Evolutionary conservation across 2,113 vertebrate species (phyloP), one percentile per base, ranked within the genome.

Genomic region (Maccullochella peelii): DNA sequence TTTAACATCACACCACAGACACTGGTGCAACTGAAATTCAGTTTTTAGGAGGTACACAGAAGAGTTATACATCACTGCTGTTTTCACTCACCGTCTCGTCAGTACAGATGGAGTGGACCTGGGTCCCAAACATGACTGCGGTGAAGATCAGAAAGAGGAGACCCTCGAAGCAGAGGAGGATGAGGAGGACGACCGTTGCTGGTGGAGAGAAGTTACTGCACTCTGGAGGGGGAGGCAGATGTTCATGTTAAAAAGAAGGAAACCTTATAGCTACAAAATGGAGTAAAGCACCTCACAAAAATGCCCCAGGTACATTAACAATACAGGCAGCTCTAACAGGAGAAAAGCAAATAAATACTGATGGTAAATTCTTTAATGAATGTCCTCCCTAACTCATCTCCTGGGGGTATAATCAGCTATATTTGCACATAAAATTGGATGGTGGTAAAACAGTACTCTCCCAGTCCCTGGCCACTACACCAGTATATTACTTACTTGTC

Each of bases 91-190:
- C 98, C 92, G 98, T 99, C 95, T 99, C 98, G 10, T 99, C 98
- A 0, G 95, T 95, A 88, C 98, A 99, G 95, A 99, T 99, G 83
- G 98, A 99, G 95, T 99, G 98, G 86, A 99, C 96, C 94, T 99
- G 98, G 20, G 98, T 99, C 77, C 98, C 98, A 73, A 99, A 99
- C 98, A 99, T 99, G 87, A 99, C 97, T 0, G 97, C 96, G 0
- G 98, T 99, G 96, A 99, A 99, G 79, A 99, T 97, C 85, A 99
- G 96, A 84, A 99, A 99, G 5, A 99, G 97, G 66, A 99, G 96
- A 8, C 95, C 98, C 93, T 99, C 98, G 0, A 99, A 99, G 92
- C 97, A 98, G 91, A 99, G 93, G 67, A 99, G 96, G 93, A 99
- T 98, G 91, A 99, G 97, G 59, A 99, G 97, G 94, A 99, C 97